Base-by-base conservation (phyloP, 1,140 invertebrate genomes). In the Archivesica marissinica region DNA sequence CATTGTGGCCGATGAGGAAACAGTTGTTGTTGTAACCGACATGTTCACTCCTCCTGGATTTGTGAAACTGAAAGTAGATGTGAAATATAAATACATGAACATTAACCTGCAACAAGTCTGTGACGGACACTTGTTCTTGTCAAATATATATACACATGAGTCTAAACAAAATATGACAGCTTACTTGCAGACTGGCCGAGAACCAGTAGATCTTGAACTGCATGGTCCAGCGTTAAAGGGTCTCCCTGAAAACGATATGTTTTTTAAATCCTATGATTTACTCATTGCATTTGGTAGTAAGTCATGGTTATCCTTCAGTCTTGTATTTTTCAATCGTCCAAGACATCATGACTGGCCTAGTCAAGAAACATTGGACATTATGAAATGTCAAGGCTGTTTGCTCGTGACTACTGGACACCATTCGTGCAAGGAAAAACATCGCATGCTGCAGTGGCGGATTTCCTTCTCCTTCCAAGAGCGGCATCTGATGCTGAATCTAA, bases 401-500 rank as follows among this genome's bases (percentile, higher is more conserved):
- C 17, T 82, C 25, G 79, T 82, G 13, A 44, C 64, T 7, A 41
- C 54, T 2, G 79, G 79, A 15, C 79, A 82, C 39, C n/a, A 25
- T 39, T 25, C 13, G 7, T 52, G 61, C 25, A 25, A n/a, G 28
- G 47, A 74, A 41, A 70, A 72, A 33, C 15, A 72, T 41, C 68
- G 38, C 7, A 44, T 11, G 25, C 17, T 72, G 2, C 44, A 82
- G 50, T 82, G 79, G 79, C 13, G 79, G 39, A 38, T 82, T 20
- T 82, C 79, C 2, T 72, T 72, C 28, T 82, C 79, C 17, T 39
- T 72, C 6, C 66, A 74, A 28, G 79, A 82, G 54, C 11, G 68
- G 25, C 25, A 72, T n/a, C 41, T 82, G 15, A 59, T 82, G 66
- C 38, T 70, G n/a, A 54, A 54, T 23, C 52, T 82, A 7, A 82